These are phyloP conservation scores for Philopotamus ludificatus DNA, from an alignment of 1,140 invertebrate species.

Conservation along the genomic window DNA sequence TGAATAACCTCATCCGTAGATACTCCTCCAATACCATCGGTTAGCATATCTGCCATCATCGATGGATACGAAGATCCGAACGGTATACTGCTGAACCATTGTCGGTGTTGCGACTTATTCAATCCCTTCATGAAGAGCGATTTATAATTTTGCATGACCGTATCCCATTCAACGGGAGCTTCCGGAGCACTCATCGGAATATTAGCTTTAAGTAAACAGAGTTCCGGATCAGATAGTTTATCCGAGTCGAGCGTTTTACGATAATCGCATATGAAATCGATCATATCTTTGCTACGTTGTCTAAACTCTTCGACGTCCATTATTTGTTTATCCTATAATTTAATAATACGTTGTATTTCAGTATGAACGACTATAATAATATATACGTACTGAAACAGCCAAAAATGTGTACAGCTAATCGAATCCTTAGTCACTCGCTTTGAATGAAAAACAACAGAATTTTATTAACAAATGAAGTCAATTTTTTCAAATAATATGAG, in stretches of 20 bases:
- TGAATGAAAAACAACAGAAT: no score
- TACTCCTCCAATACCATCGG: conserved; percentile 86
- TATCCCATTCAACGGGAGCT: conserved; percentile 79
- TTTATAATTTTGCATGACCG: conserved; percentile 87
- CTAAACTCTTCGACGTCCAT: conserved; percentile 87
- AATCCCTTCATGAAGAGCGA: conserved; percentile 91
- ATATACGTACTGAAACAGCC: no score
- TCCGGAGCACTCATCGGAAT: conserved; percentile 76
- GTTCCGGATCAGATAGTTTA: conserved; percentile 82
- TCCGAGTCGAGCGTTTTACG: conserved; percentile 70
- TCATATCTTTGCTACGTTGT: conserved; percentile 81
- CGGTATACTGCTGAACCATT: conserved; percentile 96
- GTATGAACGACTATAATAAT: no score
- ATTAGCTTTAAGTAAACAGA: conserved; percentile 77
- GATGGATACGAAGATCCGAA: conserved; percentile 93
- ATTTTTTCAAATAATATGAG: no score
- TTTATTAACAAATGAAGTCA: no score
- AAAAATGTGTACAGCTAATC: no score
- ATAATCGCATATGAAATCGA: conserved; percentile 92
- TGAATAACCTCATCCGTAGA: no score
- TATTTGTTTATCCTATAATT: no score
- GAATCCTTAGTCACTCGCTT: no score
- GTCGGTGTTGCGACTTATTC: conserved; percentile 96
- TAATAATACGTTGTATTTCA: no score
- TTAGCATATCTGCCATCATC: conserved; percentile 90